These are phyloP conservation scores for Platysteira castanea DNA, from an alignment of 2,113 vertebrate species.

Conservation along the genomic window DNA sequence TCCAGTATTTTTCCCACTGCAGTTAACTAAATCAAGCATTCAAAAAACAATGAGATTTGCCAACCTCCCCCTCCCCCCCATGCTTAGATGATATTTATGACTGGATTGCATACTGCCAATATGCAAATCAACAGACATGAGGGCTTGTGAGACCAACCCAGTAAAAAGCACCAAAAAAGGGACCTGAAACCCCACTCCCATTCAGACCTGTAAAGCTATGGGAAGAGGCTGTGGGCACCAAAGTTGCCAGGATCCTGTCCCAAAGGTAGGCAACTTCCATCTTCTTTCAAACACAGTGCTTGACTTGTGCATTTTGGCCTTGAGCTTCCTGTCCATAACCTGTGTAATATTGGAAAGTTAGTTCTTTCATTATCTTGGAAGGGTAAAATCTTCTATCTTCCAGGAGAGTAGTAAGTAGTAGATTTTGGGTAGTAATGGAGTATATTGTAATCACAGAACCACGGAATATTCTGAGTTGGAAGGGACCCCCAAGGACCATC, in stretches of 20 bases:
- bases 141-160: background rate
- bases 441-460: background rate
- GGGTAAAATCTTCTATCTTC: background rate
- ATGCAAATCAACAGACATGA: background rate
- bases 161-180: background rate
- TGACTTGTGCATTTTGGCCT: background rate
- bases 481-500: background rate
- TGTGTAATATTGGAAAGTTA: background rate
- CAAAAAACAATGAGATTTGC: background rate
- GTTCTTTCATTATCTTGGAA: background rate
- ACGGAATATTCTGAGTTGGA: background rate
- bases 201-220: background rate
- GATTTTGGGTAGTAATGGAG: background rate
- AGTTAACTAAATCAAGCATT: background rate
- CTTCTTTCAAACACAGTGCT: background rate
- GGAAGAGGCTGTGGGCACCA: background rate
- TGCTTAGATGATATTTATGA: background rate
- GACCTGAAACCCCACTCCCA: background rate
- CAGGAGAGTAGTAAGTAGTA: background rate
- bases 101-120: background rate
- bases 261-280: background rate
- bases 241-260: background rate
- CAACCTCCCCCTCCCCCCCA: background rate
- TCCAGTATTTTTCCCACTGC: background rate
- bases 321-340: background rate